Evolutionary conservation across 1,140 invertebrate species (phyloP).

Genomic region (Protaetia brevitarsis): DNA sequence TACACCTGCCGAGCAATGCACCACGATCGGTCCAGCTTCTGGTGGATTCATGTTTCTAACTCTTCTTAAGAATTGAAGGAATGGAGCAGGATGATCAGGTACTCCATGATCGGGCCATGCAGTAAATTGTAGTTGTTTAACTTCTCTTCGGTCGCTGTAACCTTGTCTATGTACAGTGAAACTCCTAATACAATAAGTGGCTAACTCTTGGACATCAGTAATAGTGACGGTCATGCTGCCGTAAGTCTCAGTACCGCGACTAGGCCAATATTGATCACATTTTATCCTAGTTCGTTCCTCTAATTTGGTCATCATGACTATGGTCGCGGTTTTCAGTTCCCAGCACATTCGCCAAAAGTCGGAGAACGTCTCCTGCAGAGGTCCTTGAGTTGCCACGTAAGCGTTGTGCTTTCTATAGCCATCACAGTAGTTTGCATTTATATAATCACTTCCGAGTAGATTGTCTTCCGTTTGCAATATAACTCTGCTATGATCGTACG

Average conservation of each 20-base stretch:
- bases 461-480: conserved; percentile 82
- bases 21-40: conserved; percentile 90
- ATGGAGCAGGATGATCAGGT: conserved; percentile 96
- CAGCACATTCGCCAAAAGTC: conserved; percentile 99
- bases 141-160: conserved; percentile 80
- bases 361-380: conserved; percentile 91
- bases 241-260: conserved; percentile 88
- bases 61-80: conserved; percentile 93
- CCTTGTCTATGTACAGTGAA: conserved; percentile 82
- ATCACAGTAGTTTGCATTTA: conserved; percentile 98
- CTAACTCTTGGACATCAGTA: conserved; percentile 91
- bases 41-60: conserved; percentile 86
- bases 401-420: conserved; percentile 94
- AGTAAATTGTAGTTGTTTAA: conserved; percentile 98
- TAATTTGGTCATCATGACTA: conserved; percentile 98
- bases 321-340: conserved; percentile 89
- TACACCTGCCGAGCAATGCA: conserved; percentile 97
- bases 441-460: conserved; percentile 91
- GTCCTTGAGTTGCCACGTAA: conserved; percentile 97
- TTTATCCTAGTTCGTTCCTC: conserved; percentile 94
- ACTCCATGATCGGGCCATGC: conserved; percentile 99
- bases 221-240: conserved; percentile 91
- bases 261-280: conserved; percentile 98
- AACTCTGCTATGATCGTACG: conserved; percentile 99
- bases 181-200: conserved; percentile 96